Conservation (phyloP, 2,888 invertebrate genomes). For the Scaeva pyrastri region DNA sequence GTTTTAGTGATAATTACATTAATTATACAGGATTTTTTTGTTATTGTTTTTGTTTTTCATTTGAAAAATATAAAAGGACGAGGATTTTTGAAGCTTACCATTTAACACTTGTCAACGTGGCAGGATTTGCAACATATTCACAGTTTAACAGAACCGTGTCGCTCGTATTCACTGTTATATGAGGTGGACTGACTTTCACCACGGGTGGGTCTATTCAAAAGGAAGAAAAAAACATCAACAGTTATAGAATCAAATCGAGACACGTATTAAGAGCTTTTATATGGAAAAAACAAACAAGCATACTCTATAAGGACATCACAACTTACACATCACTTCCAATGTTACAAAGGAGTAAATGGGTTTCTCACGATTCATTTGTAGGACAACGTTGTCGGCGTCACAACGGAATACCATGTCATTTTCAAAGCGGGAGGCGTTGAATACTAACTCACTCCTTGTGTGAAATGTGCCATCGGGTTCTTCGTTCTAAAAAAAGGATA, state of each 20-base stretch:
- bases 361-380: slow-evolving; percentile 88
- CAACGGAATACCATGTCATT: slow-evolving; percentile 92
- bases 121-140: slow-evolving; percentile 94
- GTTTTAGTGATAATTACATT: slow-evolving; percentile 62
- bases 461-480: slow-evolving; percentile 90
- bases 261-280: background rate
- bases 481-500: slow-evolving; percentile 84
- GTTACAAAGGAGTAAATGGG: slow-evolving; percentile 89
- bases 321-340: slow-evolving; percentile 94
- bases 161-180: slow-evolving; percentile 92
- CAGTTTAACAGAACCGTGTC: slow-evolving; percentile 90
- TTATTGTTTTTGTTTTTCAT: background rate
- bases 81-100: slow-evolving; percentile 86
- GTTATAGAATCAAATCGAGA: slow-evolving; percentile 1
- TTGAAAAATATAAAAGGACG: background rate
- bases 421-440: slow-evolving; percentile 92
- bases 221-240: slow-evolving; percentile 75
- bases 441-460: slow-evolving; percentile 90
- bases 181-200: slow-evolving; percentile 89
- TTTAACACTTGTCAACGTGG: slow-evolving; percentile 89
- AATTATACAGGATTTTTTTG: slow-evolving; percentile 55
- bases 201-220: slow-evolving; percentile 91
- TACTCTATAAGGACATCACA: background rate
- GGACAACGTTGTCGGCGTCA: slow-evolving; percentile 92
- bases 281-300: background rate